Evolutionary conservation across 1,140 invertebrate genomes (phyloP).

Genomic region (Nomia melanderi): DNA sequence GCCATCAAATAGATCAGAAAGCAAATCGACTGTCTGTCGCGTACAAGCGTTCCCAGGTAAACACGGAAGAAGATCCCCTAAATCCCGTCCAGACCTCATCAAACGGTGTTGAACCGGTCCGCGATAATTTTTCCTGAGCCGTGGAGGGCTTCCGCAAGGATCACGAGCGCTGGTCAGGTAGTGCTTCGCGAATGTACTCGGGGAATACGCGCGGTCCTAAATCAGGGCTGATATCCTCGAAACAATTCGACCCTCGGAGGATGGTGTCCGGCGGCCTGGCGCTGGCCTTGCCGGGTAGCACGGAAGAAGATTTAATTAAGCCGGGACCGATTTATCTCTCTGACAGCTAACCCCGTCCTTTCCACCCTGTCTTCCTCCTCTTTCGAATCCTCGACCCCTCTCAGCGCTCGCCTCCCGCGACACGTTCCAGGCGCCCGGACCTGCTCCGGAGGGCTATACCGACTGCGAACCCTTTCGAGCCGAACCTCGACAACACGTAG

Average conservation of each 20-base stretch:
- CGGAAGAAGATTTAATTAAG: constrained; percentile 82
- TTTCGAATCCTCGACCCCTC: constrained; percentile 71
- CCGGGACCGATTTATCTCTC: constrained; percentile 81
- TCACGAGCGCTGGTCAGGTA: constrained; percentile 69
- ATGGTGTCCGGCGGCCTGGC: constrained; percentile 66
- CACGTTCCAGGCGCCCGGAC: constrained; percentile 70
- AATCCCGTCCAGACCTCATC: neutral
- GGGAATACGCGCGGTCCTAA: constrained; percentile 73
- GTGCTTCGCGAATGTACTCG: constrained; percentile 71
- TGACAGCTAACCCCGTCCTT: constrained; percentile 79
- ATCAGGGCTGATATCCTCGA: constrained; percentile 80
- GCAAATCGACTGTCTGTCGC: neutral
- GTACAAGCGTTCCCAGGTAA: neutral
- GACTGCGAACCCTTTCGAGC: constrained; percentile 55
- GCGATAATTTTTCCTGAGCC: neutral
- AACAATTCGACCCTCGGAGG: constrained; percentile 78
- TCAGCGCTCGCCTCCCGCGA: constrained; percentile 58
- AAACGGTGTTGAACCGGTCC: neutral
- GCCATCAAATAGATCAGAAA: too few species aligned
- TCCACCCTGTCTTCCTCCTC: constrained; percentile 64
- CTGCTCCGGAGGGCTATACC: constrained; percentile 14
- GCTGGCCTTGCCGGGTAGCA: constrained; percentile 66
- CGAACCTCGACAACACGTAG: constrained; percentile 38
- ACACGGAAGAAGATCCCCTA: neutral
- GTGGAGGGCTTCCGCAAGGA: constrained; percentile 30